Conservation (phyloP, 2,888 invertebrate species). For the Plagodis pulveraria region DNA sequence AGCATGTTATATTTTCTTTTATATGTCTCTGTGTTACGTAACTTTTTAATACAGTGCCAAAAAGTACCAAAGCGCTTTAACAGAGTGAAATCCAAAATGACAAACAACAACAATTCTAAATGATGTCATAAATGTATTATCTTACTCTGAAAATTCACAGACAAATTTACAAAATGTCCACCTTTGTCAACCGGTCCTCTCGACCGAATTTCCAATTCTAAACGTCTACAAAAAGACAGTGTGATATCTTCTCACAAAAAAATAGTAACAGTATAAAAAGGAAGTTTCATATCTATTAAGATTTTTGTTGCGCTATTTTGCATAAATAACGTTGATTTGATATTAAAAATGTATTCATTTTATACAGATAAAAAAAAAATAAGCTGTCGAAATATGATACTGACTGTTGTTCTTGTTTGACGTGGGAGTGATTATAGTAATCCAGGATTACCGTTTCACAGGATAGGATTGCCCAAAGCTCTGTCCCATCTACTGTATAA, state of each 20-base stretch:
- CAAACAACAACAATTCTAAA: constrained; percentile 28
- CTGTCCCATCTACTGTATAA: constrained; percentile 16
- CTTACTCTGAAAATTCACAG: constrained; percentile 25
- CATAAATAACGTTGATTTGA: too few relatives aligned
- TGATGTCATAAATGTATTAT: constrained; percentile 25
- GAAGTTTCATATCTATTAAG: too few relatives aligned
- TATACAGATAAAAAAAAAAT: neutral
- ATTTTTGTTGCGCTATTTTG: too few relatives aligned
- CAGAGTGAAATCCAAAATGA: constrained; percentile 18
- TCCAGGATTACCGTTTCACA: constrained; percentile 9
- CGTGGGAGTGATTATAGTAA: constrained; percentile 31
- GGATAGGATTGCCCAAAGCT: constrained; percentile 19
- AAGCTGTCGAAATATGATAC: neutral
- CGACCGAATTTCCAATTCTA: constrained; percentile 1
- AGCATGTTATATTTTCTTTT: neutral
- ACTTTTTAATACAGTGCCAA: neutral
- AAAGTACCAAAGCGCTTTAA: constrained; percentile 12
- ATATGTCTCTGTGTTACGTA: neutral
- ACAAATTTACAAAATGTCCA: constrained; percentile 24
- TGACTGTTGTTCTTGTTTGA: constrained; percentile 9
- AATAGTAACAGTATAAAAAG: too few relatives aligned
- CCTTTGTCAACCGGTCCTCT: constrained; percentile 33
- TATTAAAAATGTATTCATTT: too few relatives aligned
- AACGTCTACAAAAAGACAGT: constrained; percentile 2
- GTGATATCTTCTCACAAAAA: neutral